These are phyloP conservation scores for Erethizon dorsatum DNA, from an alignment of 2,797 vertebrate species.

Conservation along the genomic window DNA sequence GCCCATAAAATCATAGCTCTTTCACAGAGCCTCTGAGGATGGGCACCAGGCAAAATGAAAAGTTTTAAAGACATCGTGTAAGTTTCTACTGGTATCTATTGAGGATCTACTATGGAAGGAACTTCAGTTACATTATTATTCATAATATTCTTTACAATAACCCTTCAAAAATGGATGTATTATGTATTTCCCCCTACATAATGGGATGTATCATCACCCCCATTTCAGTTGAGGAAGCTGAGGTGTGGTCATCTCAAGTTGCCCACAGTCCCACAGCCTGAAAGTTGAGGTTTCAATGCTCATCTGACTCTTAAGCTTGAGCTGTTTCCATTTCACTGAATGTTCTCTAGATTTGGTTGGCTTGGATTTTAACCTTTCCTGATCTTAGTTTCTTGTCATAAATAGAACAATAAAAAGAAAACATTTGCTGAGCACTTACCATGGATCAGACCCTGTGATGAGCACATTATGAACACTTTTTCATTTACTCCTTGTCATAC, in stretches of 20 bases:
- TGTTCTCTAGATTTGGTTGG: neutral
- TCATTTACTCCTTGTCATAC: neutral
- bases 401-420: conserved; percentile 2
- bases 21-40: neutral
- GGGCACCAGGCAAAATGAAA: neutral
- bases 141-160: neutral
- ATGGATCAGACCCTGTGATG: neutral
- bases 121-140: neutral
- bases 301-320: neutral
- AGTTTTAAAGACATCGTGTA: neutral
- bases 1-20: neutral
- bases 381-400: conserved; percentile 25
- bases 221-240: neutral
- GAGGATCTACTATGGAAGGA: neutral
- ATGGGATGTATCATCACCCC: neutral
- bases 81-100: neutral
- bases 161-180: neutral
- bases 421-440: neutral
- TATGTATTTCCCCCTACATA: neutral
- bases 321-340: neutral
- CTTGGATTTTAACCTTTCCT: neutral
- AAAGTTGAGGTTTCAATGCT: neutral
- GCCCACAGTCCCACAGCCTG: neutral
- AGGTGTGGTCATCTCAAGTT: neutral
- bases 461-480: neutral